Evolutionary conservation across 2,797 vertebrate genomes (phyloP).

Genomic region (Hirundo rustica): DNA sequence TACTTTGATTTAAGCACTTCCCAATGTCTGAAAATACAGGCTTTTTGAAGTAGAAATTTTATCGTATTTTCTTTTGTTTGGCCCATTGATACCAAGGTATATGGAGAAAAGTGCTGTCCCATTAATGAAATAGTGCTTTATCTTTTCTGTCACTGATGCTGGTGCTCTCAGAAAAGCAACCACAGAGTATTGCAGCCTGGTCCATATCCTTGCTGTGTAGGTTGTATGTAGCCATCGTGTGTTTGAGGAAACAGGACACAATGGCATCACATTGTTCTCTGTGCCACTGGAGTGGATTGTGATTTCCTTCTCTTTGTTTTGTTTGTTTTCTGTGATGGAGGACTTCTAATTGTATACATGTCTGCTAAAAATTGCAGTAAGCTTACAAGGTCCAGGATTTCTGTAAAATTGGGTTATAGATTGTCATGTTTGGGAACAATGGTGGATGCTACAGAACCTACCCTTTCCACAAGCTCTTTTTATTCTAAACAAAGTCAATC

Average conservation of each 20-base stretch:
- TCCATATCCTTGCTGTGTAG: background rate
- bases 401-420: background rate
- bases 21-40: background rate
- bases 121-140: background rate
- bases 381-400: background rate
- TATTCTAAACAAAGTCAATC: background rate
- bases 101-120: background rate
- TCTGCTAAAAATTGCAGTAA: background rate
- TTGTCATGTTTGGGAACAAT: rapidly evolving
- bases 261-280: background rate
- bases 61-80: background rate
- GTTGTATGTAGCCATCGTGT: background rate
- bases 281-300: background rate
- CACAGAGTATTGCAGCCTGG: background rate
- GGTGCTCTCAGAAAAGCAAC: background rate
- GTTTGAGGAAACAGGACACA: background rate
- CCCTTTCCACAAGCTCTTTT: background rate
- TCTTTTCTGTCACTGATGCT: background rate
- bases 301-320: background rate
- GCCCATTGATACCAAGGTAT: background rate
- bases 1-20: background rate
- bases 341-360: background rate
- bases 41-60: background rate
- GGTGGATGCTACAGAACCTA: background rate
- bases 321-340: background rate